phyloP scores from a whole-genome alignment of 2,888 invertebrate genomes.

The Hypomecis punctinalis region DNA sequence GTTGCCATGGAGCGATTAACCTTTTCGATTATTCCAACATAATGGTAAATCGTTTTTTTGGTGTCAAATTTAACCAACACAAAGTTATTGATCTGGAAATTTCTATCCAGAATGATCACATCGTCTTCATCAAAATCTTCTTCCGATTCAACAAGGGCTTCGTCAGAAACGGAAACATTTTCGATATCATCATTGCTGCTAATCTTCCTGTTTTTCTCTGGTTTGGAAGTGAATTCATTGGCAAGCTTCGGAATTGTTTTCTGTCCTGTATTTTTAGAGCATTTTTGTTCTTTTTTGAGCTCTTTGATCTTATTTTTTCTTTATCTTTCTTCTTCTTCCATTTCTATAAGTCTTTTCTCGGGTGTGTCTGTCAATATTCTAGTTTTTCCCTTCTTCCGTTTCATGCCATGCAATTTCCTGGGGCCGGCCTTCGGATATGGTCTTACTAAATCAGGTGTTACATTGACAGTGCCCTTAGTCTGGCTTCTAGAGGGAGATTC shows the following conservation, averaged over 20 bases:
- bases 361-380: conserved; percentile 36
- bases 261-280: no score
- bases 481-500: conserved; percentile 6
- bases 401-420: conserved; percentile 28
- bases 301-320: no score
- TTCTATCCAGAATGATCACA: conserved; percentile 28
- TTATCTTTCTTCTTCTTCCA: no score
- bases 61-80: conserved; percentile 34
- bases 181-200: no score
- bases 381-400: conserved; percentile 39
- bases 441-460: conserved; percentile 38
- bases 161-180: conserved; percentile 23
- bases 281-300: no score
- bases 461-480: conserved; percentile 8
- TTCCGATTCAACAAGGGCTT: conserved; percentile 19
- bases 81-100: conserved; percentile 33
- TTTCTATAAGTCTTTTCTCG: conserved; percentile 37
- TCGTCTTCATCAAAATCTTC: conserved; percentile 25
- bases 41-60: conserved; percentile 27
- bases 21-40: conserved; percentile 40
- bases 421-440: conserved; percentile 37
- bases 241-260: no score
- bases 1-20: conserved; percentile 38
- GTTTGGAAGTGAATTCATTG: no score
- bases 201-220: no score